Base-by-base conservation (phyloP, 35 echinoderm and acorn worm genomes). In the Apostichopus californicus region DNA sequence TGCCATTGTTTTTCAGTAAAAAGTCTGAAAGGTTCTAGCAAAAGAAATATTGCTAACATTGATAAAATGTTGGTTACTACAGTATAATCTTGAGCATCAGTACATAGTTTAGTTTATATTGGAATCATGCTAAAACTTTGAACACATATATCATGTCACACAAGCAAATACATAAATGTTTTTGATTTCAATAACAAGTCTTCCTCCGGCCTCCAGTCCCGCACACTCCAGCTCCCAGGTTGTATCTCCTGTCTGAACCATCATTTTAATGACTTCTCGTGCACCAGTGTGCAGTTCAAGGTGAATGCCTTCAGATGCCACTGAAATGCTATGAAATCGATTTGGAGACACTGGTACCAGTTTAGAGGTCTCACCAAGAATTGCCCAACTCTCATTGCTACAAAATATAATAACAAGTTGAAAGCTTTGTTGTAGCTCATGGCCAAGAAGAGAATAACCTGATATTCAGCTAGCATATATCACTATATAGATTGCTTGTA, bases 301-400 rank as follows among this genome's bases (percentile, higher is more conserved):
- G 55, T 83, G 10, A 5, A 83, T 83, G 46, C 80, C 52, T 55
- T 20, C 55, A 55, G 10, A 17, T 13, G 46, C 80, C 80, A 83
- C 80, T 34, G 1, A 54, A 13, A 83, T 83, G 11, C 55, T 34
- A 55, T 78, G 13, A 18, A 90, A 90, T 54, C 88, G 88, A 23
- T 90, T 90, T n/a, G 88, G 88, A 5, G 88, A 90, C 73, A 78
- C 73, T 77, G 66, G 88, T 54, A 90, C 88, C 9, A 90, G 88
- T 78, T 90, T 78, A 10, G 70, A 64, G 3, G 54, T 34, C 52
- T 90, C 88, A 18, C 88, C 88, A 5, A 90, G 20, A 55, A 90
- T 72, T 54, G 73, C 88, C 88, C 88, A 90, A 1, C 66, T 77
- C 64, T 87, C 56, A n/a, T 87, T 55, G 73, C 46, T 22, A 73